Evolutionary conservation across 2,797 vertebrate species (phyloP).

Genomic region (Onychomys leucogaster): DNA sequence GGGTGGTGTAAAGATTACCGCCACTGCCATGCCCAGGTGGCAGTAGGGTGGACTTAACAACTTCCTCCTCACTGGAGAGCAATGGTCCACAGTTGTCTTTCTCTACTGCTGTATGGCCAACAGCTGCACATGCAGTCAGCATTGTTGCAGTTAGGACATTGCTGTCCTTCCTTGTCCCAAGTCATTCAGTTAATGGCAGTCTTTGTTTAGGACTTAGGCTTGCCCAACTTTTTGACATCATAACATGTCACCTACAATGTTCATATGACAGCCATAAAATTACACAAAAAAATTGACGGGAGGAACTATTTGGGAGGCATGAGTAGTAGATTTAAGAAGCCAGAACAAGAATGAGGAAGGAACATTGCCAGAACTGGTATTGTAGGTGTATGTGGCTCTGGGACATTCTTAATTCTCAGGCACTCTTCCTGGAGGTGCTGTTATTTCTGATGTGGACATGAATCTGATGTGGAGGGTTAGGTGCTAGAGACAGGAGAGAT

Average conservation of each 20-base stretch:
- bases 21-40: not conserved
- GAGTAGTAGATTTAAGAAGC: conserved; percentile 4
- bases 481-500: conserved; percentile 1
- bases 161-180: not conserved
- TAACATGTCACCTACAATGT: not conserved
- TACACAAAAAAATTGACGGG: not conserved
- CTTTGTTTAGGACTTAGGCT: not conserved
- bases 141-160: not conserved
- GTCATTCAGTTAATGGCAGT: not conserved
- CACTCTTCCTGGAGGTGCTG: not conserved
- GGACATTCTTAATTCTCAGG: conserved; percentile 5
- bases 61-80: not conserved
- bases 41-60: not conserved
- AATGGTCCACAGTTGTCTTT: not conserved
- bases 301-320: not conserved
- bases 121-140: too few species aligned
- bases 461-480: not conserved
- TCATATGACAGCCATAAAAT: not conserved
- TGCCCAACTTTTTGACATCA: not conserved
- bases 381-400: not conserved
- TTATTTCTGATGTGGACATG: not conserved
- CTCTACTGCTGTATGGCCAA: not conserved
- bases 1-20: too few species aligned
- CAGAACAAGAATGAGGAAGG: not conserved
- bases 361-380: not conserved